phyloP scores from a whole-genome alignment of 2,888 invertebrate genomes.

The Amiota minor region DNA sequence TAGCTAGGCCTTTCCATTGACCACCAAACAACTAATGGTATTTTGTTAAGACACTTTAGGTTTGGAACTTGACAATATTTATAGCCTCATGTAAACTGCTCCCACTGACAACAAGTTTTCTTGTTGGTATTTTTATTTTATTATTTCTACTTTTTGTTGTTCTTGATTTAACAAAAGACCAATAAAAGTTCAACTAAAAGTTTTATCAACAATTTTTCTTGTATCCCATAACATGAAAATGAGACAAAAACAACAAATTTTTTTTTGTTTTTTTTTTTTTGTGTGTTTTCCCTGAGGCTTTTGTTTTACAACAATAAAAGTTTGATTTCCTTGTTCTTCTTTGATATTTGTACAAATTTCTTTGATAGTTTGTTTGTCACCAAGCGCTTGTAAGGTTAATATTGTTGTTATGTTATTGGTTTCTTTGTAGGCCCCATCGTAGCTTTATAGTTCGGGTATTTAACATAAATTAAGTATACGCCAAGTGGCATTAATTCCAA shows the following conservation, averaged over 20 bases:
- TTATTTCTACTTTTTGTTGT: background rate
- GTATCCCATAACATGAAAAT: background rate
- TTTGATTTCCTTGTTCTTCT: slow-evolving; percentile 25
- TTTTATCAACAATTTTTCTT: slow-evolving; percentile 26
- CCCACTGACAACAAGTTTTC: slow-evolving; percentile 1
- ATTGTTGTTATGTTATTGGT: slow-evolving; percentile 6
- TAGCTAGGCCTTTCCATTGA: background rate
- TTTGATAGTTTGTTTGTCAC: slow-evolving; percentile 5
- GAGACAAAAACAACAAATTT: slow-evolving; percentile 3
- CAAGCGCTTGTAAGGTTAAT: slow-evolving; percentile 10
- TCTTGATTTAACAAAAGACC: slow-evolving; percentile 18
- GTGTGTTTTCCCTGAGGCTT: slow-evolving; percentile 13
- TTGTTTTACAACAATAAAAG: background rate
- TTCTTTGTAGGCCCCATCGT: slow-evolving; percentile 29
- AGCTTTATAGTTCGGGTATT: background rate
- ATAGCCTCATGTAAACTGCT: background rate
- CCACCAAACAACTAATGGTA: slow-evolving; percentile 14
- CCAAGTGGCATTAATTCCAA: slow-evolving; percentile 30
- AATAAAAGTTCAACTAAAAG: slow-evolving; percentile 24
- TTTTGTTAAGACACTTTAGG: slow-evolving; percentile 26
- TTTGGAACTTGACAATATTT: slow-evolving; percentile 25
- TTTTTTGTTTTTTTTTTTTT: background rate
- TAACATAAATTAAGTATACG: slow-evolving; percentile 47
- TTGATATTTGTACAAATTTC: background rate
- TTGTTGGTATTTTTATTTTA: background rate